A percentile compares a stretch with the other conserved stretches of the same genome.
Evolutionary conservation across 1,140 invertebrate species (phyloP).

Genomic region (Theocolax elegans): DNA sequence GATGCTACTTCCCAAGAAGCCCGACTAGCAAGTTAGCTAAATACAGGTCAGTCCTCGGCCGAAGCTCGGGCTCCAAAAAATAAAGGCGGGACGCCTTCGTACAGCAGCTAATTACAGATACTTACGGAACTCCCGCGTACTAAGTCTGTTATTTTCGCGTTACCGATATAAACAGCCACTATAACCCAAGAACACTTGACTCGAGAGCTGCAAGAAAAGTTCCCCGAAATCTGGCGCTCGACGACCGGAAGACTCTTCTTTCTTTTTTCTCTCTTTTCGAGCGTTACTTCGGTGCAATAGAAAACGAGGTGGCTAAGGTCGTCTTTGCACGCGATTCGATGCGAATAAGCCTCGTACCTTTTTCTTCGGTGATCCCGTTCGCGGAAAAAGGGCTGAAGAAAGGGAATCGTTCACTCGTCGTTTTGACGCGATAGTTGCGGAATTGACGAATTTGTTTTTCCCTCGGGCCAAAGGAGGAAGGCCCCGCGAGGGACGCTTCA

Average conservation of each 20-base stretch:
- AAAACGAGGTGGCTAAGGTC: too few species aligned
- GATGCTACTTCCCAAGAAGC: slow-evolving; percentile 1
- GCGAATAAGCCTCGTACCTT: too few species aligned
- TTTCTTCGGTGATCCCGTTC: too few species aligned
- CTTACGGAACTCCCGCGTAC: background rate
- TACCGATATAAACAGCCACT: background rate
- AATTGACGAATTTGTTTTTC: background rate
- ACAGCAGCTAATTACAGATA: slow-evolving; percentile 22
- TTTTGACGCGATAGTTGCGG: background rate
- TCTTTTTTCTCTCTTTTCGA: background rate
- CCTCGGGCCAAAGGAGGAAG: background rate
- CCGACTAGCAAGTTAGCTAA: background rate
- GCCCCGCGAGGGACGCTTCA: background rate
- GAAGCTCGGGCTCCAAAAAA: background rate
- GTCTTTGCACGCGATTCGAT: too few species aligned
- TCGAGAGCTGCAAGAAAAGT: background rate
- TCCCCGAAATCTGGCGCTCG: slow-evolving; percentile 8
- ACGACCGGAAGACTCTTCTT: slow-evolving; percentile 11
- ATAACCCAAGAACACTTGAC: background rate
- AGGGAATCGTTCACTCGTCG: too few species aligned
- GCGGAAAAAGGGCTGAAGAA: too few species aligned
- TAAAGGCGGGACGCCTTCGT: background rate
- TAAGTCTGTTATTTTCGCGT: slow-evolving; percentile 27
- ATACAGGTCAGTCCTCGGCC: slow-evolving; percentile 18
- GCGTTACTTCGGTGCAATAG: too few species aligned